A percentile compares a stretch with the other conserved stretches of the same genome.
These are phyloP conservation scores for Apodemus speciosus DNA, from an alignment of 2,113 vertebrate species.

Conservation along the genomic window DNA sequence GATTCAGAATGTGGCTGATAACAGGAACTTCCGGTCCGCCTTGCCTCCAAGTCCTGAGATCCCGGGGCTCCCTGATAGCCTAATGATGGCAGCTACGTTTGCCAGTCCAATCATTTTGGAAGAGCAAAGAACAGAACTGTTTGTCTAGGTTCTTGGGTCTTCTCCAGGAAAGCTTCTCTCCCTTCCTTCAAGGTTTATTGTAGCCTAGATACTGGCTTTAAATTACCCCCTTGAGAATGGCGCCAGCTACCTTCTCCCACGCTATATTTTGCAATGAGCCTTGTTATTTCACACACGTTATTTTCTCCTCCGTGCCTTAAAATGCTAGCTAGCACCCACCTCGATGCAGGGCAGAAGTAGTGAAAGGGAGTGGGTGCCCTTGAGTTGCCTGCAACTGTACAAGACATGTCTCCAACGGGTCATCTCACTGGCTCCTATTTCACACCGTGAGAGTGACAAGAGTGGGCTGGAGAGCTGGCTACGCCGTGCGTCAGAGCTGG, in stretches of 20 bases:
- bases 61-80: background rate
- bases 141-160: background rate
- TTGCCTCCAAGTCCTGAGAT: background rate
- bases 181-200: background rate
- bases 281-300: constrained; percentile 17
- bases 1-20: background rate
- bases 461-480: background rate
- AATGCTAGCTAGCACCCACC: background rate
- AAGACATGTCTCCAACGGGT: background rate
- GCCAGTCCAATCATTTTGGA: background rate
- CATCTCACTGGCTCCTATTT: background rate
- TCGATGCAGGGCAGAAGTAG: background rate
- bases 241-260: constrained; percentile 16
- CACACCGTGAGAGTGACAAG: background rate
- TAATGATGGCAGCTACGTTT: background rate
- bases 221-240: constrained; percentile 25
- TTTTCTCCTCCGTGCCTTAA: constrained; percentile 30
- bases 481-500: no score
- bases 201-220: background rate
- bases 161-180: background rate
- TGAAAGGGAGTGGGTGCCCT: background rate
- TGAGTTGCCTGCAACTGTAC: background rate
- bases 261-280: constrained; percentile 35
- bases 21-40: background rate
- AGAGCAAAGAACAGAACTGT: background rate